A percentile compares a stretch with the other conserved stretches of the same genome.
Conservation (phyloP, 2,888 invertebrate genomes). For the Chydorus sphaericus region DNA sequence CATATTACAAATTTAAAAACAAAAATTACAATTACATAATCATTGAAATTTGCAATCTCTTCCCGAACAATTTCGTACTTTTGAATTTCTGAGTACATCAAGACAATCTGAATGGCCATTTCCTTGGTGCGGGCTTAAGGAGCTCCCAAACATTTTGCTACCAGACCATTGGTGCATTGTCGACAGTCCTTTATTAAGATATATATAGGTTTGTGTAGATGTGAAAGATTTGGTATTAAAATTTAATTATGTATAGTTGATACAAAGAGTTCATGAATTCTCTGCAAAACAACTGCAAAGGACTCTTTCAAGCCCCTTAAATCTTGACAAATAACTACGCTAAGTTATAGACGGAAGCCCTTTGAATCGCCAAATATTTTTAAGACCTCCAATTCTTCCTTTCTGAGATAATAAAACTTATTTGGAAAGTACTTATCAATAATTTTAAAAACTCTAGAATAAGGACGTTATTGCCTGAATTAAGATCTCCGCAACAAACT, state of each 20-base stretch:
- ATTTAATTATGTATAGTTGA: neutral
- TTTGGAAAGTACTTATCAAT: too few relatives aligned
- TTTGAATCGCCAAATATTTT: too few relatives aligned
- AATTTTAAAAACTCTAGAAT: too few relatives aligned
- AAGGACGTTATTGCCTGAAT: too few relatives aligned
- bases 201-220: too few relatives aligned
- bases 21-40: too few relatives aligned
- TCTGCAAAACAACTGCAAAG: slow-evolving; percentile 80
- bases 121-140: slow-evolving; percentile 84
- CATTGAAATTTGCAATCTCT: slow-evolving; percentile 80
- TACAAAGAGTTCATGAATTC: slow-evolving; percentile 46
- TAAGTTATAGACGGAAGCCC: too few relatives aligned
- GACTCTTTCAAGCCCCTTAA: slow-evolving; percentile 85
- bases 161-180: slow-evolving; percentile 75
- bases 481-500: too few relatives aligned
- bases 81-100: slow-evolving; percentile 93
- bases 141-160: slow-evolving; percentile 83
- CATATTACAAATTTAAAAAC: too few relatives aligned
- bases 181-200: slow-evolving; percentile 67
- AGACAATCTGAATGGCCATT: slow-evolving; percentile 66
- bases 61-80: slow-evolving; percentile 80
- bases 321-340: too few relatives aligned
- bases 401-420: too few relatives aligned
- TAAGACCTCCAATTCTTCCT: too few relatives aligned
- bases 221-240: slow-evolving; percentile 5